phyloP scores from a whole-genome alignment of 2,113 vertebrate genomes.

The Phocoena phocoena region DNA sequence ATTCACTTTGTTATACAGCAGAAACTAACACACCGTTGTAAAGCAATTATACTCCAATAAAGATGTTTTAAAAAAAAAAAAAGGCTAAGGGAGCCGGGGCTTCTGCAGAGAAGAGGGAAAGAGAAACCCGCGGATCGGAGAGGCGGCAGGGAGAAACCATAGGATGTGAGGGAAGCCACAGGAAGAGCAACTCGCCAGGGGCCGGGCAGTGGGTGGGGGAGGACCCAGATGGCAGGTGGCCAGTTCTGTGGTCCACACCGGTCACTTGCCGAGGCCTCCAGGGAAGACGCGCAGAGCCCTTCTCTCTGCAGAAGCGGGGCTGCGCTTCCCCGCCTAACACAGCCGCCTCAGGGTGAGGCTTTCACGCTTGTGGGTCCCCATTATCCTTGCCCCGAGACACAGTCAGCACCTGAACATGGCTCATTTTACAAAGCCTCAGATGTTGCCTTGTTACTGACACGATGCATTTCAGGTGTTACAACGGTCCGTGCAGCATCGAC shows the following conservation, averaged over 20 bases:
- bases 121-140: fast-evolving
- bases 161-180: neutral
- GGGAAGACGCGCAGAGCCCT: neutral
- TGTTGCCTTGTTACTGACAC: no score
- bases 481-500: no score
- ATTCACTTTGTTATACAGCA: no score
- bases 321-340: neutral
- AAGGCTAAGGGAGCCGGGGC: neutral
- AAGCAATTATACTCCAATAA: no score
- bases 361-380: neutral
- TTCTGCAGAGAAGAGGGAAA: neutral
- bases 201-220: neutral
- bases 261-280: neutral
- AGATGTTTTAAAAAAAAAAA: no score
- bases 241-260: neutral
- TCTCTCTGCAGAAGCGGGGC: neutral
- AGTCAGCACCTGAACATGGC: no score
- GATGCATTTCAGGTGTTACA: no score
- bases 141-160: no score
- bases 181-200: neutral
- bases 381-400: neutral
- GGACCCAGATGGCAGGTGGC: neutral
- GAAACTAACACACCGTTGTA: no score
- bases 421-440: neutral
- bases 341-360: neutral